Percentiles rank a stretch among this genome's conserved stretches.
phyloP scores from a whole-genome alignment of 2,113 vertebrate species.

The Macaca mulatta region DNA sequence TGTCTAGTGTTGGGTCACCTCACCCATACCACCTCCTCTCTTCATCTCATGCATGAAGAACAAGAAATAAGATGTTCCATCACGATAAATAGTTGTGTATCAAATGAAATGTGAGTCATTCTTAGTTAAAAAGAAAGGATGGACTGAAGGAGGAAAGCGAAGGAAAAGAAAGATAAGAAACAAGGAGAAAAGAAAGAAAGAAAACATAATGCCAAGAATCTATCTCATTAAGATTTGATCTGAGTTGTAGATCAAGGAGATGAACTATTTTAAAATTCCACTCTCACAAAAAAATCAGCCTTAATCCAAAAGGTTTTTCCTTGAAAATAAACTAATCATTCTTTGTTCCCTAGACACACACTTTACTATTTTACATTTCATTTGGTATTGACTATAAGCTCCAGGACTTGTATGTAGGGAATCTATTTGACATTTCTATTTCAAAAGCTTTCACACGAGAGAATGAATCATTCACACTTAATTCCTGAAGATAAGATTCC shows the following conservation, averaged over 20 bases:
- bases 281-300: not conserved
- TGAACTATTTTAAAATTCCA: conserved; percentile 19
- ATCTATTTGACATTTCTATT: conserved; percentile 50
- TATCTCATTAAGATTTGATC: not conserved
- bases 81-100: not conserved
- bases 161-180: too few species aligned
- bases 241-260: conserved; percentile 29
- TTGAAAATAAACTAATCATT: not conserved
- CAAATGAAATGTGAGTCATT: not conserved
- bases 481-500: not conserved
- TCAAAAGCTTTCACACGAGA: conserved; percentile 48
- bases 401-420: not conserved
- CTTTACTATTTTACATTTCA: not conserved
- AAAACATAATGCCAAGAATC: not conserved
- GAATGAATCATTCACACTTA: conserved; percentile 36
- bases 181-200: not conserved
- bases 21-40: not conserved
- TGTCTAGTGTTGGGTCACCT: not conserved
- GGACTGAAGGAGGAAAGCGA: not conserved
- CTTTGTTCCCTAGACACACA: not conserved
- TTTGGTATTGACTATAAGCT: not conserved
- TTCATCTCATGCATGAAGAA: not conserved
- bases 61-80: not conserved
- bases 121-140: not conserved
- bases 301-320: not conserved